phyloP scores from a whole-genome alignment of 2,888 invertebrate genomes.

The Drosophila birchii region DNA sequence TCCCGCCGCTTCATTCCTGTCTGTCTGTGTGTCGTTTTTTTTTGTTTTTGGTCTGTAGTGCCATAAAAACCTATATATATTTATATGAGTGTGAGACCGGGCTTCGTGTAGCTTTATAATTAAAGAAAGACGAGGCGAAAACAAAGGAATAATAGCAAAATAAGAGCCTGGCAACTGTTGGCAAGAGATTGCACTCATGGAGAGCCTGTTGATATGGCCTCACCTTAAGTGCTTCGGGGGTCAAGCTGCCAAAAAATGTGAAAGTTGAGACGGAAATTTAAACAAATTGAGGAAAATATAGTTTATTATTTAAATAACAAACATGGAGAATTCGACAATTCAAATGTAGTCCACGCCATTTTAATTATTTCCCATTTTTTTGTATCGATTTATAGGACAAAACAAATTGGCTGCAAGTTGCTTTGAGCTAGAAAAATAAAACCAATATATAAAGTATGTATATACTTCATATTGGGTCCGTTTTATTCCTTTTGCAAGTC shows the following conservation, averaged over 20 bases:
- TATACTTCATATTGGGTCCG: too few relatives aligned
- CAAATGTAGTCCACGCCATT: background rate
- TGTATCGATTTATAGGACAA: background rate
- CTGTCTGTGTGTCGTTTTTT: slow-evolving; percentile 7
- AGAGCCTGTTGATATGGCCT: slow-evolving; percentile 35
- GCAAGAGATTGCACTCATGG: slow-evolving; percentile 52
- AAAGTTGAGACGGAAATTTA: background rate
- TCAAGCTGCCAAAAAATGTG: slow-evolving; percentile 11
- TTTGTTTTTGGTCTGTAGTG: slow-evolving; percentile 19
- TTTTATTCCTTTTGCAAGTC: too few relatives aligned
- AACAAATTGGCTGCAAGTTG: too few relatives aligned
- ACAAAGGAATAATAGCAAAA: slow-evolving; percentile 56
- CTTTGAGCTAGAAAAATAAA: too few relatives aligned
- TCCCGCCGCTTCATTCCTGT: slow-evolving; percentile 14
- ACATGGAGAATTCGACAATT: background rate
- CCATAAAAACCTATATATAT: slow-evolving; percentile 38
- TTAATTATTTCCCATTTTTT: background rate
- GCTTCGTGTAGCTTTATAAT: slow-evolving; percentile 64
- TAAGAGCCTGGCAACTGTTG: slow-evolving; percentile 66
- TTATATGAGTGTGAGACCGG: slow-evolving; percentile 21
- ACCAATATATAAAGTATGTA: too few relatives aligned
- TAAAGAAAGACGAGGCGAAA: slow-evolving; percentile 66
- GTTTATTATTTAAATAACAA: background rate
- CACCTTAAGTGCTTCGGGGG: slow-evolving; percentile 33
- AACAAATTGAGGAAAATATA: background rate